Base-by-base conservation (phyloP, 2,888 invertebrate genomes). In the Drosophila neotestacea region DNA sequence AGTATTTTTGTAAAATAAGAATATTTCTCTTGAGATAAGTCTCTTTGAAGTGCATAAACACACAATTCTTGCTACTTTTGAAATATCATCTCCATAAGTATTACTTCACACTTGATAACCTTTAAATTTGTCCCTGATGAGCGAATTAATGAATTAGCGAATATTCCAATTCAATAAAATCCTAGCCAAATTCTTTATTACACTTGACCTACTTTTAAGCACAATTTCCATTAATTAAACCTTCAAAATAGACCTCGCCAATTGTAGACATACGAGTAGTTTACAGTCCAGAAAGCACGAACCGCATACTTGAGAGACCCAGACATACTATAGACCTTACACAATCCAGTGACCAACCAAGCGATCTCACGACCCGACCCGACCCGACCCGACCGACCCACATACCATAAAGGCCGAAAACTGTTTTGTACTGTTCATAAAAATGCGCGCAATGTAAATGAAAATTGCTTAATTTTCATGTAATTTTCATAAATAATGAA, bases 231-330 rank as follows among this genome's bases (percentile, higher is more conserved):
- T 72, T 77, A 81, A 81, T 70, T 66, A 77, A 86, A 74, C 84
- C 87, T 86, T 85, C 84, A 67, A 70, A 83, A 47, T 46, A 64
- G 50, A 56, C 58, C 46, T 68, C 74, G 48, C 58, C 61, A 60
- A 64, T 48, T 52, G 62, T 39, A 76, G 58, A 36, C 22, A 34
- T 52, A 56, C 64, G 54, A 65, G 63, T 58, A 48, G 70, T 84
- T 84, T 81, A 85, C 89, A 84, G 89, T 87, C 77, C 84, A 88
- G 85, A 88, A 88, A 67, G 71, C 84, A 84, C 87, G 75, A 81
- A 72, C 69, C 61, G 42, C 63, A 41, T 13, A 51, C 47, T 61
- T 56, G 58, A 80, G 54, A 65, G 65, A 50, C 60, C 41, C 22
- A 65, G 54, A 51, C 47, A 39, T 6, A 32, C 7, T 32, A 6